Conservation (phyloP, 2,113 vertebrate species). For the Dicaeum eximium region DNA sequence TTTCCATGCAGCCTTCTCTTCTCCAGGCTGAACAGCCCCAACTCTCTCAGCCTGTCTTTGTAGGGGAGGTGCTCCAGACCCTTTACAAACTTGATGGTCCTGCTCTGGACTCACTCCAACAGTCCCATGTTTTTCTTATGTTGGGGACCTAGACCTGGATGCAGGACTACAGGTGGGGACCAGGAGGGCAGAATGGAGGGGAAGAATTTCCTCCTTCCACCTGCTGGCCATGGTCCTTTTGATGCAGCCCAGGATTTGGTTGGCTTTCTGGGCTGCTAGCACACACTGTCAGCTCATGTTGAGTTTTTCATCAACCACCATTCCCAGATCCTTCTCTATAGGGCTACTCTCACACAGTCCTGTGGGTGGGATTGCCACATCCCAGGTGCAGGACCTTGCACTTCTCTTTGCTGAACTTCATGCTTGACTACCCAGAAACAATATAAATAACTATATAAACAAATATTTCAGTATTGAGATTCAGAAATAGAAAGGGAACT, state of each 20-base stretch:
- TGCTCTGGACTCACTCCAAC: background rate
- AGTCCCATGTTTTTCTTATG: background rate
- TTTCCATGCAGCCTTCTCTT: background rate
- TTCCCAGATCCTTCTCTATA: background rate
- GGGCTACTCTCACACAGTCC: background rate
- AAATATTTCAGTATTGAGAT: background rate
- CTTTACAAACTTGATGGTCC: background rate
- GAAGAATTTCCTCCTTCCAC: fast-evolving
- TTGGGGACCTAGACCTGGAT: background rate
- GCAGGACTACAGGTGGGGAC: background rate
- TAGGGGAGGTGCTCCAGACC: background rate
- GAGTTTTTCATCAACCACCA: background rate
- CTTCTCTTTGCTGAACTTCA: background rate
- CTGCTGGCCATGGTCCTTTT: background rate
- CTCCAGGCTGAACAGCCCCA: background rate
- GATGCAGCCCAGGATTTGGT: background rate
- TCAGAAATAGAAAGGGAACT: background rate
- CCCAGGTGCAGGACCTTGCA: background rate
- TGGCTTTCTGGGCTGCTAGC: background rate
- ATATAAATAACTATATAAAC: background rate
- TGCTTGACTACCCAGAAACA: background rate
- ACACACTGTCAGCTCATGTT: background rate
- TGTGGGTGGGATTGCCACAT: background rate
- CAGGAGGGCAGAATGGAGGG: background rate
- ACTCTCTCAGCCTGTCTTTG: background rate